phyloP scores from a whole-genome alignment of 1,140 invertebrate genomes.

The Halictus rubicundus region DNA sequence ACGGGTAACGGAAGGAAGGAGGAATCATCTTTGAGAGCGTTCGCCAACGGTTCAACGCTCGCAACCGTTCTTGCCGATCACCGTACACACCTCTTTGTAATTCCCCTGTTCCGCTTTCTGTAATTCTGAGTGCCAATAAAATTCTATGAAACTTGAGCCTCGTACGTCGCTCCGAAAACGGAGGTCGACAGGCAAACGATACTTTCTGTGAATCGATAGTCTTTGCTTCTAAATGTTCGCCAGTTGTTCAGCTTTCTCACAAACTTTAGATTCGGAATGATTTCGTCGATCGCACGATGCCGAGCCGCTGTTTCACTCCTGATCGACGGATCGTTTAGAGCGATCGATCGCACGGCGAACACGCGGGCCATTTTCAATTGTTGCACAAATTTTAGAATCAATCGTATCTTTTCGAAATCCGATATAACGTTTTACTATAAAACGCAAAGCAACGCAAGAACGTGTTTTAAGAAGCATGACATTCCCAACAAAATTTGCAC shows the following conservation, averaged over 20 bases:
- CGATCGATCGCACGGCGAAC: too few species aligned
- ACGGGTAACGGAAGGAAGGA: not conserved
- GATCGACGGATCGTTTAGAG: too few species aligned
- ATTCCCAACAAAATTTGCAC: too few species aligned
- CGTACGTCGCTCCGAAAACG: not conserved
- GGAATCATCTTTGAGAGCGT: not conserved
- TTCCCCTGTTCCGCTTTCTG: not conserved
- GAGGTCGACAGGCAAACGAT: not conserved
- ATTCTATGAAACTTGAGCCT: not conserved
- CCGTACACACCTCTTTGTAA: not conserved
- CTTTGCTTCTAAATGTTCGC: not conserved
- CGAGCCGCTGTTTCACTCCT: not conserved
- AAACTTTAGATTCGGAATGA: not conserved
- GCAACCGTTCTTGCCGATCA: not conserved
- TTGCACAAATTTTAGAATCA: too few species aligned
- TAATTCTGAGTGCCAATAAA: slow-evolving; percentile 19
- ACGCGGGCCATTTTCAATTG: too few species aligned
- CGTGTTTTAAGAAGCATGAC: too few species aligned
- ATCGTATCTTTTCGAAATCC: too few species aligned
- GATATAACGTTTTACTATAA: too few species aligned
- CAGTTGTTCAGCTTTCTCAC: not conserved
- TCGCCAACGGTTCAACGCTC: not conserved
- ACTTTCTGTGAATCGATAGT: not conserved
- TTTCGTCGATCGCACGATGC: not conserved
- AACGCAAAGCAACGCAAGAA: too few species aligned